Percentiles rank a stretch among this genome's conserved stretches.
phyloP scores from a whole-genome alignment of 2,113 vertebrate species.

The Tricholaema leucomelas region DNA sequence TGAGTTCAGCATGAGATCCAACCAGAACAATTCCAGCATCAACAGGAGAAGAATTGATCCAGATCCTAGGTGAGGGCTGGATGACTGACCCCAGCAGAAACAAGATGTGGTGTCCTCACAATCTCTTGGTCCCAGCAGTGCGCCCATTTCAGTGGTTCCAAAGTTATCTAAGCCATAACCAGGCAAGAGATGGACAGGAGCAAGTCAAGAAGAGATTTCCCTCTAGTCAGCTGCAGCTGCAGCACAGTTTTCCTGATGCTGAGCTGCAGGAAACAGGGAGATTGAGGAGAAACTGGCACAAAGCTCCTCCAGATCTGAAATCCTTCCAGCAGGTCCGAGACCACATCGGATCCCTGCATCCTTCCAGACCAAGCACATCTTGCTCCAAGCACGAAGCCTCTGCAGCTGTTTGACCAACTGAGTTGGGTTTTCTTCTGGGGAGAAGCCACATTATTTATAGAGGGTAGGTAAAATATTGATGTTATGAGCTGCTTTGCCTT shows the following conservation, averaged over 20 bases:
- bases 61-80: fast-evolving
- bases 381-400: not conserved
- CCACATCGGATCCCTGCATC: not conserved
- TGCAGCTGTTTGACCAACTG: not conserved
- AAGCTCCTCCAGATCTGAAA: not conserved
- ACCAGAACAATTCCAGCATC: not conserved
- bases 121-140: not conserved
- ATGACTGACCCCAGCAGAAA: not conserved
- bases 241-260: not conserved
- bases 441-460: slow-evolving; percentile 63
- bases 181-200: not conserved
- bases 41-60: not conserved
- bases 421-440: not conserved
- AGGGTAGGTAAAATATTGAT: slow-evolving; percentile 72
- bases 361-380: not conserved
- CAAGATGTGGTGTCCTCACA: not conserved
- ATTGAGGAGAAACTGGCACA: not conserved
- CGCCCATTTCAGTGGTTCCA: not conserved
- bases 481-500: slow-evolving; percentile 41
- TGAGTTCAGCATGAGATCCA: fast-evolving
- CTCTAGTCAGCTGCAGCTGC: not conserved
- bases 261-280: not conserved
- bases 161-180: not conserved
- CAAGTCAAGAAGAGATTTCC: not conserved
- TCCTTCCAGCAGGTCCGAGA: not conserved